phyloP scores from a whole-genome alignment of 2,888 invertebrate species.

The Eubasilissa splendida region DNA sequence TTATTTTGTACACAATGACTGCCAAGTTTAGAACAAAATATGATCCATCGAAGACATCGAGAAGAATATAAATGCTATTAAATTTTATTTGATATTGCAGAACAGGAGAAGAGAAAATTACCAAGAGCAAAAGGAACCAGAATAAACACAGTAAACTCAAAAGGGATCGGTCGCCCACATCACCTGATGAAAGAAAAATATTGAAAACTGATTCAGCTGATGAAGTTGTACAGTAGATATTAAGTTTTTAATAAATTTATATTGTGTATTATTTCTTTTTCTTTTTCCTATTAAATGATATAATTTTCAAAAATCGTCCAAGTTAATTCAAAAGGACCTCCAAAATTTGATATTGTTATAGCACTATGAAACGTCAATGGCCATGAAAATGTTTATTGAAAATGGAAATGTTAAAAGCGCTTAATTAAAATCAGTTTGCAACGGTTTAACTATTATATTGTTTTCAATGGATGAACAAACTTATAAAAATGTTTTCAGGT shows the following conservation, averaged over 20 bases:
- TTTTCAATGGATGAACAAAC: too few species aligned
- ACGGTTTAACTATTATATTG: too few species aligned
- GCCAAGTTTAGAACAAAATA: too few species aligned
- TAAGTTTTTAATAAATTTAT: constrained; percentile 15
- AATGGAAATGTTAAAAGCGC: too few species aligned
- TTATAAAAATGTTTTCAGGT: too few species aligned
- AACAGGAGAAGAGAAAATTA: constrained; percentile 74
- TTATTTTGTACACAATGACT: background rate
- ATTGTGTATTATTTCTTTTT: constrained; percentile 2
- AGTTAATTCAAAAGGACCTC: too few species aligned
- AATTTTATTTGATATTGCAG: constrained; percentile 63
- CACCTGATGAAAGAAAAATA: constrained; percentile 45
- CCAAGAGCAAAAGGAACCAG: constrained; percentile 78
- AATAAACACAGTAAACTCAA: constrained; percentile 74
- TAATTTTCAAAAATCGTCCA: too few species aligned
- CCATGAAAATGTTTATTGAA: too few species aligned
- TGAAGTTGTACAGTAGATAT: background rate
- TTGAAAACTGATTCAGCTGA: constrained; percentile 34
- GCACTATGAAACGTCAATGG: too few species aligned
- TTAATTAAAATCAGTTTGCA: too few species aligned
- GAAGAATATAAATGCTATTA: background rate
- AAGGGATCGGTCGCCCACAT: constrained; percentile 61
- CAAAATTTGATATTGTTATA: too few species aligned
- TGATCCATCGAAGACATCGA: too few species aligned
- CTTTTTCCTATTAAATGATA: background rate